phyloP scores from a whole-genome alignment of 2,113 vertebrate species.

The Climacteris rufus region DNA sequence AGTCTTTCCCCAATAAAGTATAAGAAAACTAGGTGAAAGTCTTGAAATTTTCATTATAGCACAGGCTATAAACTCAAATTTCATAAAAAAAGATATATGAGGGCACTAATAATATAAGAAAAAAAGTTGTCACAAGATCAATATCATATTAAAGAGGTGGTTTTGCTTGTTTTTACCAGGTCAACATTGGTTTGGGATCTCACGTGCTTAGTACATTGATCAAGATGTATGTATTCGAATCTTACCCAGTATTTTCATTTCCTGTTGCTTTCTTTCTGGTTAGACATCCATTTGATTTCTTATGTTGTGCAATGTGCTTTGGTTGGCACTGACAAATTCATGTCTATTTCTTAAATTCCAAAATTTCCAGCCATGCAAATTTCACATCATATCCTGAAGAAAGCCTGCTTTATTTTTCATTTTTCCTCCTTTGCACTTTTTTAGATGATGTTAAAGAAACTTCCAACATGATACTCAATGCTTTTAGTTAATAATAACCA shows the following conservation, averaged over 20 bases:
- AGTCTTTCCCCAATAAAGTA: background rate
- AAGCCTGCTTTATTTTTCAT: fast-evolving
- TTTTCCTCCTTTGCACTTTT: background rate
- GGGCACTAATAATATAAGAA: background rate
- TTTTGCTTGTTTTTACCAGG: background rate
- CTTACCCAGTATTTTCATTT: background rate
- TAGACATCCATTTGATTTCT: background rate
- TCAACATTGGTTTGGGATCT: background rate
- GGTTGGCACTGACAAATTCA: background rate
- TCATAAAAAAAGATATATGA: background rate
- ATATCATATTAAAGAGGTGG: background rate
- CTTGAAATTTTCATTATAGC: background rate
- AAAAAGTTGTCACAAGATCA: background rate
- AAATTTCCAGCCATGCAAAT: background rate
- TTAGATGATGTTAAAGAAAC: background rate
- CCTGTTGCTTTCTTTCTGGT: background rate
- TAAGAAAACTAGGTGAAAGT: background rate
- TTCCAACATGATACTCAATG: background rate
- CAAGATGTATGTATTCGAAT: background rate
- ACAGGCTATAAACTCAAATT: background rate
- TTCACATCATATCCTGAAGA: background rate
- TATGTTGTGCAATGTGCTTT: too few relatives aligned
- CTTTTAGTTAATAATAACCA: background rate
- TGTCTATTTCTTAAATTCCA: background rate
- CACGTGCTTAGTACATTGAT: background rate